Percentiles rank a stretch among this genome's conserved stretches.
Conservation (phyloP, 2,797 vertebrate genomes). For the Sebastes variabilis region DNA sequence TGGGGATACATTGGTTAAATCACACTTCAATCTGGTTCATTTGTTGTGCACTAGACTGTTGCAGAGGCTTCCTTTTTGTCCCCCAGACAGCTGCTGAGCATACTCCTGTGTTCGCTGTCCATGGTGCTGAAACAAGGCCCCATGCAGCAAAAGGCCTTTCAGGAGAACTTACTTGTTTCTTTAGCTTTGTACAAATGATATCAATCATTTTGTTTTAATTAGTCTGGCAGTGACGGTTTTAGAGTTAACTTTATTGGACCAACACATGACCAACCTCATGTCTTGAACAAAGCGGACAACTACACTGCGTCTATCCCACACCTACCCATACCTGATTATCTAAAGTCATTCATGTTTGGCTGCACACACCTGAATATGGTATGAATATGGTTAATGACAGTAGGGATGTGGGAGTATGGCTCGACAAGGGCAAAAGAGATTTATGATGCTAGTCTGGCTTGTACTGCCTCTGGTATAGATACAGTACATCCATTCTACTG, state of each 20-base stretch:
- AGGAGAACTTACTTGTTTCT: background rate
- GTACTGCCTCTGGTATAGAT: background rate
- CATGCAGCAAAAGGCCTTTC: background rate
- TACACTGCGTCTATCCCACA: background rate
- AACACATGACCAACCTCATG: background rate
- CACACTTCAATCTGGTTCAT: slow-evolving; percentile 42
- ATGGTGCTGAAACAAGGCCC: slow-evolving; percentile 64
- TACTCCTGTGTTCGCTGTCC: slow-evolving; percentile 51
- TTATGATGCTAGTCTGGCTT: slow-evolving; percentile 3
- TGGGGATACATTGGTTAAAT: slow-evolving; percentile 13
- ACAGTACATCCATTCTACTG: background rate
- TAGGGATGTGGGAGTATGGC: background rate
- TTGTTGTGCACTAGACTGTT: slow-evolving; percentile 47
- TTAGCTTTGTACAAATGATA: background rate
- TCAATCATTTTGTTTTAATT: background rate
- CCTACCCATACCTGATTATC: background rate
- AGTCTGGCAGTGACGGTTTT: background rate
- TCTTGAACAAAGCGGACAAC: background rate
- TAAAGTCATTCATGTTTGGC: background rate
- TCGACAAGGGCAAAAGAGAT: slow-evolving; percentile 2
- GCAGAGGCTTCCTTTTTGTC: slow-evolving; percentile 10
- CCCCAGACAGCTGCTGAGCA: background rate
- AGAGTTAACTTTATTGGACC: background rate
- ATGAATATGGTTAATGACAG: background rate
- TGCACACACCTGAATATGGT: background rate